phyloP scores from a whole-genome alignment of 2,113 vertebrate species.

The Orcinus orca region DNA sequence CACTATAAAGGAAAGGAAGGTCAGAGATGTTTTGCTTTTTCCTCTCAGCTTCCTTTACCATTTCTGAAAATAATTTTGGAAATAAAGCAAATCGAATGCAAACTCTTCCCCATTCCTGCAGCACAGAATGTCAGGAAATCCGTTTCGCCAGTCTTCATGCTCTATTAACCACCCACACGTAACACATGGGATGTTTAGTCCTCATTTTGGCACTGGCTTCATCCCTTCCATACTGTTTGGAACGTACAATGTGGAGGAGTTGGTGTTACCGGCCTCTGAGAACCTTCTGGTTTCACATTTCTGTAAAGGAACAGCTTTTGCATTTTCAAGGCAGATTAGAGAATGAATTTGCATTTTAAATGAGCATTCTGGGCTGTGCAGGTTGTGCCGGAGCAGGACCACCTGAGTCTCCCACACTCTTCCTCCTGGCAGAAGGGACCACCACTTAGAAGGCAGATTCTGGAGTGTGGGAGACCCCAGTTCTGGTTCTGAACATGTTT shows the following conservation, averaged over 20 bases:
- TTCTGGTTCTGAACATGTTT: not conserved
- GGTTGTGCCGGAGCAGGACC: not conserved
- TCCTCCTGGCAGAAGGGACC: not conserved
- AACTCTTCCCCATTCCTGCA: not conserved
- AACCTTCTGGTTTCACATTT: conserved; percentile 37
- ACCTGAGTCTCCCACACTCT: too few relatives aligned
- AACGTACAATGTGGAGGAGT: not conserved
- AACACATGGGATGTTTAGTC: not conserved
- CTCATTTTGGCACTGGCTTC: not conserved
- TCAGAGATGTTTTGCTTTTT: not conserved
- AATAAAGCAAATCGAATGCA: conserved; percentile 40
- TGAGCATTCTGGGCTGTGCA: not conserved
- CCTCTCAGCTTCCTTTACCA: conserved; percentile 1
- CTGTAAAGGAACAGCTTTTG: conserved; percentile 41
- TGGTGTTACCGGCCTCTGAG: not conserved
- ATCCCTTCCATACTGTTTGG: not conserved
- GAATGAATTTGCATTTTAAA: conserved; percentile 21
- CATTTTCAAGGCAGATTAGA: conserved; percentile 27
- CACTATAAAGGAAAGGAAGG: not conserved
- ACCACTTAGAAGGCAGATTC: not conserved
- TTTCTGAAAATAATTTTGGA: conserved; percentile 46
- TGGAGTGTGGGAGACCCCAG: not conserved
- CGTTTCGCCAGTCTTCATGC: not conserved
- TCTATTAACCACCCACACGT: not conserved
- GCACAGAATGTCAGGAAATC: not conserved